A percentile compares a stretch with the other conserved stretches of the same genome.
These are phyloP conservation scores for Crepidodera aurea DNA, from an alignment of 2,888 invertebrate species.

Conservation along the genomic window DNA sequence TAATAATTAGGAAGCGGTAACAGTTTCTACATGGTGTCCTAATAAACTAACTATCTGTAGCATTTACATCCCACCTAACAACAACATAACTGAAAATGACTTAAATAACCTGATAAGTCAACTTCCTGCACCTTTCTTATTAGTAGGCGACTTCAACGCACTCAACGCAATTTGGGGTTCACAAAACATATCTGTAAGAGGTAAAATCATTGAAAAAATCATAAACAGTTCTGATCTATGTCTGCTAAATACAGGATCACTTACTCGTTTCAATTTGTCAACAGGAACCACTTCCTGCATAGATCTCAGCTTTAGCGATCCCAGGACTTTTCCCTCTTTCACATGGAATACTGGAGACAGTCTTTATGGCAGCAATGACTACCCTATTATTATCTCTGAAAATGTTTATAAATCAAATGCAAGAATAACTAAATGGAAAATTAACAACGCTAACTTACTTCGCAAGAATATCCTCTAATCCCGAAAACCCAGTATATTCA, in stretches of 20 bases:
- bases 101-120: conserved; percentile 14
- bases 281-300: too few relatives aligned
- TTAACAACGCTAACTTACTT: too few relatives aligned
- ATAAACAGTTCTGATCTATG: background rate
- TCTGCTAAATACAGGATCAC: conserved; percentile 7
- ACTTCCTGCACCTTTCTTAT: conserved; percentile 25
- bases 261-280: too few relatives aligned
- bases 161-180: conserved; percentile 21
- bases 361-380: too few relatives aligned
- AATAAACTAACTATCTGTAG: conserved; percentile 29
- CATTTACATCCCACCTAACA: conserved; percentile 21
- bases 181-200: background rate
- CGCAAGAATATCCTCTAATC: too few relatives aligned
- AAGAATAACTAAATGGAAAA: too few relatives aligned
- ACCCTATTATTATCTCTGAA: too few relatives aligned
- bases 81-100: background rate
- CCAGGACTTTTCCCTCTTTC: too few relatives aligned
- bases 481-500: too few relatives aligned
- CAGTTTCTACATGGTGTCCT: conserved; percentile 25
- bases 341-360: too few relatives aligned
- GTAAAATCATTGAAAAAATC: background rate
- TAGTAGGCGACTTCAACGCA: conserved; percentile 29
- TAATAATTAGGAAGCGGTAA: conserved; percentile 31
- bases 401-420: too few relatives aligned
- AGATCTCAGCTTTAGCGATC: too few relatives aligned